Base-by-base conservation (phyloP, 2,797 vertebrate genomes). In the Lithobates sylvaticus region DNA sequence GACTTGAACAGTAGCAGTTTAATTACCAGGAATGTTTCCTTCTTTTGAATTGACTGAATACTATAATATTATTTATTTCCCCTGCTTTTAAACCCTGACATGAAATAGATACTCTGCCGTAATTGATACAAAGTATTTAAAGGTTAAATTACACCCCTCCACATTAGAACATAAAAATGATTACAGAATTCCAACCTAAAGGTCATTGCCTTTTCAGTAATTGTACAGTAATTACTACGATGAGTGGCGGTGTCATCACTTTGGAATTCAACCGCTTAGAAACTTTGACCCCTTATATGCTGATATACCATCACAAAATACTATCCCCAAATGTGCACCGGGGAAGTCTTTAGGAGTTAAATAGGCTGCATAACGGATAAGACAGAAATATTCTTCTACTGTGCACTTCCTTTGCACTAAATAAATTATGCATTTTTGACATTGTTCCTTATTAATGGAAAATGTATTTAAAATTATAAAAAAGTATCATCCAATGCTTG, bases 161-260 rank as follows among this genome's bases (percentile, higher is more conserved):
- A 74, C 76, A 80, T 87, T 84, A 16, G 64, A 75, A 81, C 74
- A 84, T 84, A 87, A 87, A 87, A 83, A 87, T 84, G 81, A 87
- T 84, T 79, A 83, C 81, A 87, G 86, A 87, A 87, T 87, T 87
- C 86, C 86, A 78, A 42, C 81, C 69, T 82, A 87, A 87, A 87
- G 86, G 86, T 87, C 86, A 87, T 83, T 87, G 86, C 86, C 76
- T 84, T 84, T 87, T 87, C 86, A 87, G 81, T 87, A 87, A 87
- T 87, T 87, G 86, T 87, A 87, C 81, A 87, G 86, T 87, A 87
- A 87, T 87, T 87, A 84, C 86, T 44, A 80, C 78, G 86, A 84
- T 79, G 86, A 87, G 81, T 79, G 86, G 61, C 78, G 72, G 86
- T 87, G 86, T 87, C 86, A 87, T 87, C 86, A 83, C 86, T 67